Evolutionary conservation across 2,888 invertebrate species (phyloP).

Genomic region (Hipparchia semele): DNA sequence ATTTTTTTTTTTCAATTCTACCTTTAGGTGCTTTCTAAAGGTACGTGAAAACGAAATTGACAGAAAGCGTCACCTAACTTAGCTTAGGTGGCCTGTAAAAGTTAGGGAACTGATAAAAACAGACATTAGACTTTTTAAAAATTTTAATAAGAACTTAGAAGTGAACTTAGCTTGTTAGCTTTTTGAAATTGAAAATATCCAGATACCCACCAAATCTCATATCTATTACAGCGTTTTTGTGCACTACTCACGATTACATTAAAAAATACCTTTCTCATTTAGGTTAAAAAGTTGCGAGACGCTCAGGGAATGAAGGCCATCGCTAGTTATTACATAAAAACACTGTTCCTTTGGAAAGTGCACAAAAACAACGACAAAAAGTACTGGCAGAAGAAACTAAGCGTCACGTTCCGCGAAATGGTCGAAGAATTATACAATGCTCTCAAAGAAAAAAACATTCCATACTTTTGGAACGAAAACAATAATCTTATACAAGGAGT

Average conservation of each 20-base stretch:
- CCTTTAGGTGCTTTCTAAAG: too few species aligned
- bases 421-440: conserved; percentile 60
- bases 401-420: conserved; percentile 61
- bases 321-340: conserved; percentile 84
- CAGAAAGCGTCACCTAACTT: too few species aligned
- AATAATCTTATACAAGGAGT: conserved; percentile 66
- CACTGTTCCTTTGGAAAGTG: conserved; percentile 75
- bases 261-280: conserved; percentile 19
- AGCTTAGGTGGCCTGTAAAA: too few species aligned
- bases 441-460: conserved; percentile 56
- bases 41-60: too few species aligned
- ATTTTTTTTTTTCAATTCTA: too few species aligned
- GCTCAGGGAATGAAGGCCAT: conserved; percentile 66
- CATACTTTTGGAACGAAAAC: conserved; percentile 66
- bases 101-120: too few species aligned
- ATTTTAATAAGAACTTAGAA: too few species aligned
- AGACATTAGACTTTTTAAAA: too few species aligned
- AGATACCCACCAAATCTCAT: too few species aligned
- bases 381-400: conserved; percentile 65
- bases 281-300: conserved; percentile 81
- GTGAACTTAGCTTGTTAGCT: too few species aligned
- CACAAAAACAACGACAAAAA: conserved; percentile 55
- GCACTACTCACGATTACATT: background rate
- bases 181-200: too few species aligned
- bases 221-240: too few species aligned